Evolutionary conservation across 2,113 vertebrate species (phyloP), one percentile per base, ranked within the genome.

Genomic region (Sylvia atricapilla): DNA sequence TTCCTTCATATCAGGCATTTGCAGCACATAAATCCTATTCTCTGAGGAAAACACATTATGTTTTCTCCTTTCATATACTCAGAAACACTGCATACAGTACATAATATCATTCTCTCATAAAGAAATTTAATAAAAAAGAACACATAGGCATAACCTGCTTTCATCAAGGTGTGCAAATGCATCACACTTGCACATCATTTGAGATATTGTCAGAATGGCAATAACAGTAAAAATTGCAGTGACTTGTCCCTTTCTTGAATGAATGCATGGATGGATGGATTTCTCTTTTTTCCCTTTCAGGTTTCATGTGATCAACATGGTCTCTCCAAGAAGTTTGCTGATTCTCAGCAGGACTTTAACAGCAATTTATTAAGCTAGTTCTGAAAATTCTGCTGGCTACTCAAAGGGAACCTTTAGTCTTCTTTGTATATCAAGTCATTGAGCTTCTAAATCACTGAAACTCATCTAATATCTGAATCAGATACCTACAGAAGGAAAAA

Each of bases 1-100:
- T 85, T 85, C 43, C 84, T 85, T 69, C 94, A 13, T 91, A 89
- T 96, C 90, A 95, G 94, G 70, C 77, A 81, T 91, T 91, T 96
- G 82, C 91, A 93, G 87, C 83, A 87, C 52, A 75, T 84, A 90
- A 94, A 94, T 94, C 67, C 91, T 55, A 33, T 87, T 94, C 80
- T 95, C 84, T 8, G 23, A 84, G 93, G 88, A 62, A 95, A 94
- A 88, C 81, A 68, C 69, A 84, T 94, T 95, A 56, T 50, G 46
- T 88, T 81, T 94, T 81, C 35, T 27, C 28, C 47, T 80, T 89
- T 78, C 93, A 72, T 96, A 37, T 85, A 60, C 87, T 62, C 60
- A 62, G 88, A 90, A 94, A 85, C 74, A 52, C 27, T 49, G 63
- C 62, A 82, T 80, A 72, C 50, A 90, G 66, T 90, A 68, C 46